These are phyloP conservation scores for Camptogramma bilineatum DNA, from an alignment of 2,888 invertebrate species.

Conservation along the genomic window DNA sequence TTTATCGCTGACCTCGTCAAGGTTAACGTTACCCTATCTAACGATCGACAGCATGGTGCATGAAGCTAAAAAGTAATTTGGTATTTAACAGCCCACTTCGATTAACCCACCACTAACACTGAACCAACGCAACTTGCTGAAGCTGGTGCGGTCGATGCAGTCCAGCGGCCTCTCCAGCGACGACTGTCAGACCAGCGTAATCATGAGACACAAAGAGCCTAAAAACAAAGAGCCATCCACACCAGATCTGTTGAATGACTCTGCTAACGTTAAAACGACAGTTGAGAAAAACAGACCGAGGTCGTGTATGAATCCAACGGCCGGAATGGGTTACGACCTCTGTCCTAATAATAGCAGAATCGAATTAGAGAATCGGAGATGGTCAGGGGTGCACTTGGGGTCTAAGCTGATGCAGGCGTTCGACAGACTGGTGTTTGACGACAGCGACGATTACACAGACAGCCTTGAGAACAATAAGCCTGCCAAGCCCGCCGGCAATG, in stretches of 20 bases:
- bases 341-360: slow-evolving; percentile 80
- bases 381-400: slow-evolving; percentile 90
- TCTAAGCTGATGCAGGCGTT: slow-evolving; percentile 90
- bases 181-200: slow-evolving; percentile 81
- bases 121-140: slow-evolving; percentile 85
- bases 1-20: slow-evolving; percentile 58
- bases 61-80: slow-evolving; percentile 76
- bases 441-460: slow-evolving; percentile 90
- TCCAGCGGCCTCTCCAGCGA: slow-evolving; percentile 85
- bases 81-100: slow-evolving; percentile 84
- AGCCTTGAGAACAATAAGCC: slow-evolving; percentile 88
- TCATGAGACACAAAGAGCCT: slow-evolving; percentile 80
- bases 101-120: slow-evolving; percentile 85
- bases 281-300: slow-evolving; percentile 87
- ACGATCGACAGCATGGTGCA: slow-evolving; percentile 76
- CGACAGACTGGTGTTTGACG: slow-evolving; percentile 88
- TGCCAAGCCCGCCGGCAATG: slow-evolving; percentile 80
- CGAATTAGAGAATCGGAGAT: slow-evolving; percentile 86
- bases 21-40: slow-evolving; percentile 58
- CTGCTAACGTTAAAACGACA: slow-evolving; percentile 79
- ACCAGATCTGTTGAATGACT: slow-evolving; percentile 86
- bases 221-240: slow-evolving; percentile 82
- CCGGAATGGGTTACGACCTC: slow-evolving; percentile 75
- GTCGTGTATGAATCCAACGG: slow-evolving; percentile 88
- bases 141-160: slow-evolving; percentile 85